These are phyloP conservation scores for Philonicus albiceps DNA, from an alignment of 2,888 invertebrate genomes.

Conservation along the genomic window DNA sequence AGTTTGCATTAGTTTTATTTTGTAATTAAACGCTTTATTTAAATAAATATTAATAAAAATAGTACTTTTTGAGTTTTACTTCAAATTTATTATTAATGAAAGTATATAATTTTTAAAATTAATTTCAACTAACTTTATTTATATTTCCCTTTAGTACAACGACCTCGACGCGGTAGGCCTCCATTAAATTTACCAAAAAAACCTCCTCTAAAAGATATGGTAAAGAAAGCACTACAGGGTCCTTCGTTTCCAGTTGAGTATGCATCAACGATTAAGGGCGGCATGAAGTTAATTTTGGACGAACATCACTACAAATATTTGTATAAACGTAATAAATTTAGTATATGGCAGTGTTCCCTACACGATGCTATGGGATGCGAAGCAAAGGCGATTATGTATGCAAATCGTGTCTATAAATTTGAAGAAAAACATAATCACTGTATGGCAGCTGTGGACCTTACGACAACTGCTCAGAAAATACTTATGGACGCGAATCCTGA, in stretches of 20 bases:
- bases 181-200: neutral
- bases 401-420: constrained; percentile 58
- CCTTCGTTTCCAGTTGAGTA: constrained; percentile 53
- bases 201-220: neutral
- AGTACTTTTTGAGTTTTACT: neutral
- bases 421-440: constrained; percentile 59
- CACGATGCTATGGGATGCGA: constrained; percentile 54
- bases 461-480: constrained; percentile 45
- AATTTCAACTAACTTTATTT: neutral
- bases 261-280: constrained; percentile 60
- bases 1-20: neutral
- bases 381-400: constrained; percentile 58
- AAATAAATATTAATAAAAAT: neutral
- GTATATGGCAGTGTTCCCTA: constrained; percentile 40
- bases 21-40: neutral
- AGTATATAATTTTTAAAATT: neutral
- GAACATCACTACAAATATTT: constrained; percentile 60
- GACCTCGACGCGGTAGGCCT: constrained; percentile 12
- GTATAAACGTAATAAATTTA: constrained; percentile 58
- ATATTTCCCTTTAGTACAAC: neutral
- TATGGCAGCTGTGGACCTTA: constrained; percentile 60
- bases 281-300: constrained; percentile 60
- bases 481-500: neutral
- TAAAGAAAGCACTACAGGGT: constrained; percentile 14
- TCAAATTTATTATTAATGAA: neutral